phyloP scores from a whole-genome alignment of 1,140 invertebrate genomes.

The Monochamus saltuarius region DNA sequence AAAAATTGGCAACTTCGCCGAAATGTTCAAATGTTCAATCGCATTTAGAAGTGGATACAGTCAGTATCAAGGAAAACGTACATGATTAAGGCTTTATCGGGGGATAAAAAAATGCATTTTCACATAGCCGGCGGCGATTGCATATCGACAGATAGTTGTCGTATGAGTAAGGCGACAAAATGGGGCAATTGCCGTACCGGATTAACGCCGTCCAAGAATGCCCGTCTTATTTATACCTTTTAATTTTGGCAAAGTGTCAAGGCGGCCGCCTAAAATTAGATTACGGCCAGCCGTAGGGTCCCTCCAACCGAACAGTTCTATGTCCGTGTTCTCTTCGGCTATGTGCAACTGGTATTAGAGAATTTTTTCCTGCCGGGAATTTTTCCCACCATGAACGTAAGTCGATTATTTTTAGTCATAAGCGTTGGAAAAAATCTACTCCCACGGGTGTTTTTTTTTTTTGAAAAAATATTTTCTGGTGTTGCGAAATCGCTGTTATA shows the following conservation, averaged over 20 bases:
- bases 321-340: constrained; percentile 30
- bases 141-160: too few relatives aligned
- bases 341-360: constrained; percentile 25
- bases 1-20: too few relatives aligned
- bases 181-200: not conserved
- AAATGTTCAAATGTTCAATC: too few relatives aligned
- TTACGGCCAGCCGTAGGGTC: constrained; percentile 28
- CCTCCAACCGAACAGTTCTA: constrained; percentile 30
- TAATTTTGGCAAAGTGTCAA: constrained; percentile 45
- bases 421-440: constrained; percentile 6
- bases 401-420: constrained; percentile 15
- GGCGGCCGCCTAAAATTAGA: constrained; percentile 43
- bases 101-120: too few relatives aligned
- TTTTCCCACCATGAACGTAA: constrained; percentile 32
- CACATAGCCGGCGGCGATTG: too few relatives aligned
- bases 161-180: not conserved
- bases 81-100: too few relatives aligned
- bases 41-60: too few relatives aligned
- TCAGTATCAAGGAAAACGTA: too few relatives aligned
- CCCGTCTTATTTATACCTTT: constrained; percentile 28
- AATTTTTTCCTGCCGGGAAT: constrained; percentile 15
- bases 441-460: not conserved
- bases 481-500: too few relatives aligned
- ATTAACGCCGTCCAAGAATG: constrained; percentile 9
- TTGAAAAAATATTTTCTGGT: constrained; percentile 6